Evolutionary conservation across 37 sponge, comb jelly and placozoan species (phyloP).

Genomic region (Axinella damicornis): DNA sequence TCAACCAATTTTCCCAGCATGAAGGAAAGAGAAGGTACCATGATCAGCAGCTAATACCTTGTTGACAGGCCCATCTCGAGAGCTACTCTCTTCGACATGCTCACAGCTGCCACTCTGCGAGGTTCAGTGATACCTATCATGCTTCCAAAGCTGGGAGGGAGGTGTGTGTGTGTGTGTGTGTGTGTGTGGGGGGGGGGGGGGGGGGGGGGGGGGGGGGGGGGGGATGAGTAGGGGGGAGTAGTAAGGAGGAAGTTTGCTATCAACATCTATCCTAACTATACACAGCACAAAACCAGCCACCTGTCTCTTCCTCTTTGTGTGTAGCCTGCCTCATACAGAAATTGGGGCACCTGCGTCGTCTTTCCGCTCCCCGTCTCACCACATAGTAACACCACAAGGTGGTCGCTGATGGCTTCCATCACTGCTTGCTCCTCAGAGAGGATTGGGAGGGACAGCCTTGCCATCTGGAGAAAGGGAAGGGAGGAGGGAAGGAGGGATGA

Average conservation of each 20-base stretch:
- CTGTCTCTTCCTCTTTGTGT: not conserved
- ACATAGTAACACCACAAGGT: slow-evolving; percentile 79
- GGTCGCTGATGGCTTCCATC: slow-evolving; percentile 84
- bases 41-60: slow-evolving; percentile 4
- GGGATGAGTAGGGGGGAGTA: not conserved
- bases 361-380: slow-evolving; percentile 98
- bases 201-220: not conserved
- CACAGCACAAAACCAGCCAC: not conserved
- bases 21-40: too few relatives aligned
- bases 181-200: too few relatives aligned
- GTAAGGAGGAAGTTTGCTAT: not conserved
- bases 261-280: not conserved
- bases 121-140: slow-evolving; percentile 95
- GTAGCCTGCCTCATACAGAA: slow-evolving; percentile 95
- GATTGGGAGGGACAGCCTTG: slow-evolving; percentile 86
- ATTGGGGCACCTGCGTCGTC: slow-evolving; percentile 98
- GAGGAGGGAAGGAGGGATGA: not conserved
- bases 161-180: too few relatives aligned
- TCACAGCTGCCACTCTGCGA: slow-evolving; percentile 92
- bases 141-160: not conserved
- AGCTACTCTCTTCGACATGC: slow-evolving; percentile 86
- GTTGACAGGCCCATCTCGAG: slow-evolving; percentile 76
- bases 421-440: slow-evolving; percentile 88
- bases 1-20: too few relatives aligned
- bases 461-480: slow-evolving; percentile 63